Base-by-base conservation (phyloP, 1,140 invertebrate genomes). In the Adoxophyes honmai region DNA sequence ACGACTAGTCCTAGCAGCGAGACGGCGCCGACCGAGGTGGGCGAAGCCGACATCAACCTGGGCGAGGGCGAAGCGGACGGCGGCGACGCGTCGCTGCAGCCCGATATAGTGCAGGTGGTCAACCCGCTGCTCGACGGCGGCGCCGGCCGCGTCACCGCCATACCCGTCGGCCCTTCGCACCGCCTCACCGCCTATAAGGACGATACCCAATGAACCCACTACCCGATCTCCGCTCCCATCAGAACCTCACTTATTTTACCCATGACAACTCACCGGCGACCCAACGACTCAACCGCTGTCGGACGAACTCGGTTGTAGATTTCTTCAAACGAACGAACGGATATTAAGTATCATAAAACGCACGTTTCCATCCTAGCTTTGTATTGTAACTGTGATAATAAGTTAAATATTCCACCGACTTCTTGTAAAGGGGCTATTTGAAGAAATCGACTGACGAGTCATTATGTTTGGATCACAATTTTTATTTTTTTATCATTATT, bases 1-100 rank as follows among this genome's bases (percentile, higher is more conserved):
- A 94, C 93, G 44, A 90, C 83, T 21, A 92, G 92, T 65, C 91
- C 92, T 4, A 75, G 75, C 56, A 89, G 79, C 7, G 92, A 93
- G 57, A 91, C 91, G n/a, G 90, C 91, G 38, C 76, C 88, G 10
- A 87, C 89, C 39, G 89, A 88, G 34, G 68, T 91, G 8, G 86
- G 81, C 5, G 86, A 80, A 4, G 80, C 66, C 1, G 86, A 81
- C 9, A 83, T 84, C 13, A 89, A 86, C 53, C 82, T 91, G 14
- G 88, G 78, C 1, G 90, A 90, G 18, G 77, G 55, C 11, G 76
- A 73, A 52, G 86, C 76, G 51, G 88, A 90, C 38, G 89, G 81
- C 57, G 89, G 91, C 35, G 90, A 90, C 60, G 35, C 64, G 34
- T 88, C 84, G 6, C 70, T 90, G 11, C 87, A 89, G 59, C 86